A percentile compares a stretch with the other conserved stretches of the same genome.
phyloP scores from a whole-genome alignment of 2,113 vertebrate species.

The Vombatus ursinus region DNA sequence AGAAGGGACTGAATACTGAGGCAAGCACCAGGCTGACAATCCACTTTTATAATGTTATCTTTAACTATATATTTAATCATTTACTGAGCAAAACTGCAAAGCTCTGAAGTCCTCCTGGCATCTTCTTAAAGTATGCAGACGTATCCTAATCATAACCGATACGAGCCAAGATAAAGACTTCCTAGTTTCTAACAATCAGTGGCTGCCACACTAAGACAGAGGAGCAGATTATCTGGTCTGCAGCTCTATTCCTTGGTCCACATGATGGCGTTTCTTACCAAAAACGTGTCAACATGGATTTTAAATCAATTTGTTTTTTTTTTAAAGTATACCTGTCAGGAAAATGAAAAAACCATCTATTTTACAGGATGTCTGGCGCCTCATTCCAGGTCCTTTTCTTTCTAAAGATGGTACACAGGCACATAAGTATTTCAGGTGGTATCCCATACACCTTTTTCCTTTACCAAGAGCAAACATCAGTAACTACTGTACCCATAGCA shows the following conservation, averaged over 20 bases:
- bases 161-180: constrained; percentile 49
- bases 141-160: neutral
- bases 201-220: too few species aligned
- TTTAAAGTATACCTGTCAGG: neutral
- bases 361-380: constrained; percentile 1
- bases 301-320: neutral
- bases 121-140: constrained; percentile 21
- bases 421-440: neutral
- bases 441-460: too few species aligned
- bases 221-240: too few species aligned
- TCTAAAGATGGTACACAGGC: neutral
- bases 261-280: neutral
- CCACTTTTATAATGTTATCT: neutral
- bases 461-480: too few species aligned
- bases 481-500: neutral
- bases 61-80: neutral
- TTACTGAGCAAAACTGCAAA: constrained; percentile 27
- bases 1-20: neutral
- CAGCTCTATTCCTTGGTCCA: too few species aligned
- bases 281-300: too few species aligned
- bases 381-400: constrained; percentile 24
- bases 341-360: neutral
- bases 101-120: neutral
- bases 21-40: constrained; percentile 6
- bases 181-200: neutral